Percentiles rank a stretch among this genome's conserved stretches.
These are phyloP conservation scores for Calonectris borealis DNA, from an alignment of 2,113 vertebrate genomes.

Conservation along the genomic window DNA sequence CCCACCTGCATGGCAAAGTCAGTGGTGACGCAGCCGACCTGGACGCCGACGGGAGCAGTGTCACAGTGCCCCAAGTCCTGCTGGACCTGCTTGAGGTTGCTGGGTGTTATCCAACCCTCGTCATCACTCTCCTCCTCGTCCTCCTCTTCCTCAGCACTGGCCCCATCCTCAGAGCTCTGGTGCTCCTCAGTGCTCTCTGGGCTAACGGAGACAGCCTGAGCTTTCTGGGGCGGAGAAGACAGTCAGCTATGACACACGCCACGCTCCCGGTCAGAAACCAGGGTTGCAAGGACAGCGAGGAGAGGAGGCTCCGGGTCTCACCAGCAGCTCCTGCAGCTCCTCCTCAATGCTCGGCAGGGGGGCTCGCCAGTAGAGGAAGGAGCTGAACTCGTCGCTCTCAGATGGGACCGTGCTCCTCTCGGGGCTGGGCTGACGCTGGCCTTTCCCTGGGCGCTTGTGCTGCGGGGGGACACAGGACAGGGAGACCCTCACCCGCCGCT, in stretches of 20 bases:
- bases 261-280: neutral
- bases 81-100: slow-evolving; percentile 87
- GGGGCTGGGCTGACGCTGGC: neutral
- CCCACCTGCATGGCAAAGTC: slow-evolving; percentile 97
- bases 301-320: slow-evolving; percentile 52
- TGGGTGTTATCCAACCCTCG: slow-evolving; percentile 92
- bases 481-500: accelerated
- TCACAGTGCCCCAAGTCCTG: slow-evolving; percentile 74
- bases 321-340: slow-evolving; percentile 83
- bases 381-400: slow-evolving; percentile 69
- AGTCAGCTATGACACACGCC: accelerated
- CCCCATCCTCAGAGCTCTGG: neutral
- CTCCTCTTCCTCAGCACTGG: slow-evolving; percentile 38
- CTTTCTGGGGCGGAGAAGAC: neutral
- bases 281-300: accelerated
- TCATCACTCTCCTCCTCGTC: slow-evolving; percentile 56
- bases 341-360: slow-evolving; percentile 80
- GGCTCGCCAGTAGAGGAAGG: slow-evolving; percentile 88
- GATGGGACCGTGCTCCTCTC: accelerated
- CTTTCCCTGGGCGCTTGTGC: neutral
- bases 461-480: neutral
- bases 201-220: neutral
- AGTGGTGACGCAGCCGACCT: slow-evolving; percentile 90
- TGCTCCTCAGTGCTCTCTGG: neutral
- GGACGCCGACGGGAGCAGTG: slow-evolving; percentile 65